Conservation (phyloP, 92 coral and sea anemone genomes). For the Porites rus region DNA sequence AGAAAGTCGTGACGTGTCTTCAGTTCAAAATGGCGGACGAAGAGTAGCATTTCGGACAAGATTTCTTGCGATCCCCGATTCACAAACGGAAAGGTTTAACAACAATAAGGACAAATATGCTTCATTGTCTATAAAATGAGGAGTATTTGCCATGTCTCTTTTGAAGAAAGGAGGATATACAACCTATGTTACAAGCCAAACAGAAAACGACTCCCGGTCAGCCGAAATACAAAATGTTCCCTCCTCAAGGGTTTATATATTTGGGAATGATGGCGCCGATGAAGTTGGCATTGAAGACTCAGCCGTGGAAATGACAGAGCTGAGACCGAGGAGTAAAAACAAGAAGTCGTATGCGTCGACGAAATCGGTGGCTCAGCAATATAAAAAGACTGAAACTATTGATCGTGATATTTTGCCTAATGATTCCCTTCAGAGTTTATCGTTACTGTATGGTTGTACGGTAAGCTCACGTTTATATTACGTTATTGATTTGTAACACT, state of each 20-base stretch:
- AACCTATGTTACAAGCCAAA: constrained; percentile 59
- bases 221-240: constrained; percentile 83
- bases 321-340: constrained; percentile 86
- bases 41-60: neutral
- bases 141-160: constrained; percentile 42
- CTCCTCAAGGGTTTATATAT: constrained; percentile 88
- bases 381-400: constrained; percentile 78
- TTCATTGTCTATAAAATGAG: constrained; percentile 18
- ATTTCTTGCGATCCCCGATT: neutral
- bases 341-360: constrained; percentile 47
- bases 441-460: constrained; percentile 97
- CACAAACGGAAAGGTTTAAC: neutral
- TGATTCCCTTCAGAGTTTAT: constrained; percentile 90
- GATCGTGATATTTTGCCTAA: constrained; percentile 81
- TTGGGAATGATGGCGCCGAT: constrained; percentile 85
- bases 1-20: constrained; percentile 54
- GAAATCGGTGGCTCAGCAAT: constrained; percentile 53
- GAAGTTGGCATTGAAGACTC: constrained; percentile 78
- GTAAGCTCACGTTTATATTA: constrained; percentile 46
- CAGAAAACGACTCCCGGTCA: constrained; percentile 21
- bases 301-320: constrained; percentile 83
- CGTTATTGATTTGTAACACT: neutral
- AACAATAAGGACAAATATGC: constrained; percentile 1
- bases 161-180: constrained; percentile 58
- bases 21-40: constrained; percentile 43